These are phyloP conservation scores for Tricholaema leucomelas DNA, from an alignment of 2,113 vertebrate species.

Conservation along the genomic window DNA sequence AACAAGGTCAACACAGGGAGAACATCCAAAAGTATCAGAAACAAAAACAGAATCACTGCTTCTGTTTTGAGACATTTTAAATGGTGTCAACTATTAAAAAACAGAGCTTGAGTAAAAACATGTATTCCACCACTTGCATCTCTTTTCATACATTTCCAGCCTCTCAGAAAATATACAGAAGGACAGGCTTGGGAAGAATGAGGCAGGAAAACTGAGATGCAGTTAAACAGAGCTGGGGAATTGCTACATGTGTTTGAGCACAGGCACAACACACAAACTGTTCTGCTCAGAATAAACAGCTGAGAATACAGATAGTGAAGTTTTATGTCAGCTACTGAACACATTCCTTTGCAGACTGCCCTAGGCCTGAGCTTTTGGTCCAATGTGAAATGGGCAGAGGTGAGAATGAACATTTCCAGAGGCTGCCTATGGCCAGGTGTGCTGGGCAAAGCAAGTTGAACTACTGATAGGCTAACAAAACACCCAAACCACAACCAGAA, in stretches of 20 bases:
- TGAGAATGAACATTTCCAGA: neutral
- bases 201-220: neutral
- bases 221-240: neutral
- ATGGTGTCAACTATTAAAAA: neutral
- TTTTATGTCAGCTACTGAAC: neutral
- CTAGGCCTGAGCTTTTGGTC: neutral
- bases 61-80: neutral
- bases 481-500: neutral
- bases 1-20: neutral
- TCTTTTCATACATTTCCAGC: neutral
- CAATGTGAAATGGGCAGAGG: neutral
- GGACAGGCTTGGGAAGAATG: neutral
- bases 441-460: neutral
- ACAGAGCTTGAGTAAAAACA: neutral
- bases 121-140: neutral
- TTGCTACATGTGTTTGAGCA: accelerated
- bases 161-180: neutral
- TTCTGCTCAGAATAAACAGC: slow-evolving; percentile 8
- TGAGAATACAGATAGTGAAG: neutral
- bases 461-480: too few relatives aligned
- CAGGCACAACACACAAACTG: slow-evolving; percentile 1
- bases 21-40: neutral
- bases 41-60: neutral
- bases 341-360: neutral
- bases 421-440: neutral